Percentiles rank a stretch among this genome's conserved stretches.
phyloP scores from a whole-genome alignment of 1,140 invertebrate genomes.

The Cotesia chilonis region DNA sequence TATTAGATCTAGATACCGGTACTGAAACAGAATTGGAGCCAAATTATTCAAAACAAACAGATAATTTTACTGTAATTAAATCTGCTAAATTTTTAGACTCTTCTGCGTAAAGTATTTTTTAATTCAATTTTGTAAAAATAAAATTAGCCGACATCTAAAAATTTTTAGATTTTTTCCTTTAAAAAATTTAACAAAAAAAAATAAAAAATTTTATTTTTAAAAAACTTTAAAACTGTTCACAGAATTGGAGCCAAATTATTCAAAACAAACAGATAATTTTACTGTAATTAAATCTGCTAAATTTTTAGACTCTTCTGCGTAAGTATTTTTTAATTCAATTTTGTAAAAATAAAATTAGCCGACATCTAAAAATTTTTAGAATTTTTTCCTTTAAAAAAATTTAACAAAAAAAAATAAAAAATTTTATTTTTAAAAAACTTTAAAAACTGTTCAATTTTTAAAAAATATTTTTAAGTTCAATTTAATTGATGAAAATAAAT shows the following conservation, averaged over 20 bases:
- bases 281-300: slow-evolving; percentile 75
- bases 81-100: slow-evolving; percentile 82
- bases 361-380: neutral
- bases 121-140: no score
- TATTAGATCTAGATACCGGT: slow-evolving; percentile 87
- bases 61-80: slow-evolving; percentile 80
- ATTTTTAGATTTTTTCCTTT: no score
- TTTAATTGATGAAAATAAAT: no score
- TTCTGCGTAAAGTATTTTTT: slow-evolving; percentile 67
- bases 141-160: no score
- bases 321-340: slow-evolving; percentile 41
- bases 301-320: slow-evolving; percentile 82
- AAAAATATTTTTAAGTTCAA: no score
- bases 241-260: slow-evolving; percentile 83
- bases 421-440: no score
- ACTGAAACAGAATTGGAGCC: slow-evolving; percentile 78
- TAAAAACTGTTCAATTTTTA: no score
- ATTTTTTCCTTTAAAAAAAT: no score
- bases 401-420: no score
- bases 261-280: slow-evolving; percentile 77
- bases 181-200: no score
- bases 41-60: slow-evolving; percentile 77
- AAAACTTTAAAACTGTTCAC: no score
- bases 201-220: no score
- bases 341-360: slow-evolving; percentile 16